Evolutionary conservation across 2,797 vertebrate genomes (phyloP), one percentile per base, ranked within the genome.

Genomic region (Sebastes cheni): DNA sequence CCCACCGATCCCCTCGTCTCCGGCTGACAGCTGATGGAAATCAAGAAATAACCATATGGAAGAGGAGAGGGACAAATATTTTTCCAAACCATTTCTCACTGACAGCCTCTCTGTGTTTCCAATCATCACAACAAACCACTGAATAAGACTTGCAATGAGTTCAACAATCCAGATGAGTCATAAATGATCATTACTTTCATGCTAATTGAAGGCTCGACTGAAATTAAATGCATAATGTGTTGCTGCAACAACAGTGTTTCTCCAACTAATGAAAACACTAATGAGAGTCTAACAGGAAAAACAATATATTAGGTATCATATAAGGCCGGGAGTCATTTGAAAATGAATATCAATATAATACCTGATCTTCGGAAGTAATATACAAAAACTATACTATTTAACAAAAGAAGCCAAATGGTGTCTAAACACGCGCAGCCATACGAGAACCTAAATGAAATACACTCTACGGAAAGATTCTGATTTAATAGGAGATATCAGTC

Each of bases 11-110:
- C 25, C n/a, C 70, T 67, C 11, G 3, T 72, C 29, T 60, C 9
- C 18, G 32, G 39, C 61, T 68, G 65, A 86, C 75, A 70, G 64
- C 18, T 11, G 50, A 61, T 72, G 52, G 50, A 82, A 77, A 72
- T 8, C 46, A 72, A 82, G 22, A 68, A 74, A 55, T 6, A 20
- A 6, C 69, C 4, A 68, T 18, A 62, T 1, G 14, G 14, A 30
- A 11, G 22, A 58, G 25, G 61, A 67, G 4, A 61, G 13, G n/a
- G 29, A 52, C 12, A 18, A 46, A 46, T 60, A 10, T 2, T 42
- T 46, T 69, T 25, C 22, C 23, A 18, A 8, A 30, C 20, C 58
- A 46, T 75, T 81, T 66, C 30, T 39, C 13, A 32, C 32, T 39
- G 22, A 73, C 30, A 66, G 42, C 67, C 13, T 39, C 5, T 55